These are phyloP conservation scores for Stylophora pistillata DNA, from an alignment of 64 coral and sea anemone species.

Conservation along the genomic window DNA sequence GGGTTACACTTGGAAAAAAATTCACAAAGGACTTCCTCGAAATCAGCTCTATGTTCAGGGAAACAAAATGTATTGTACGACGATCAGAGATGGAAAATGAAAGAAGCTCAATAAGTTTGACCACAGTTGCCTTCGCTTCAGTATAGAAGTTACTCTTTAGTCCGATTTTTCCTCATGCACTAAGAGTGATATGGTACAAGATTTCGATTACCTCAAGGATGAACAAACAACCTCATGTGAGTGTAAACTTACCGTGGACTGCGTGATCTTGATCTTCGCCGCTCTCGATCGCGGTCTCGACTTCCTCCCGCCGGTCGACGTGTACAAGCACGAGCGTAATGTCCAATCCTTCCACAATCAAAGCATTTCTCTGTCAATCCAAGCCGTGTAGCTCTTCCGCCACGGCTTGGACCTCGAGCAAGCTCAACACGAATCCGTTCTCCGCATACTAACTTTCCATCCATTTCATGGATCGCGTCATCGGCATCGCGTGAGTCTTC, in stretches of 20 bases:
- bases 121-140: too few species aligned
- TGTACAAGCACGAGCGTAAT: slow-evolving; percentile 90
- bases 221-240: not conserved
- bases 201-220: not conserved
- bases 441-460: slow-evolving; percentile 78
- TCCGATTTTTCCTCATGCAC: too few species aligned
- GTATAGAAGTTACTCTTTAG: too few species aligned
- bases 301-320: not conserved
- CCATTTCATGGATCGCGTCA: slow-evolving; percentile 72
- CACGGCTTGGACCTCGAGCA: slow-evolving; percentile 88
- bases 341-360: slow-evolving; percentile 91
- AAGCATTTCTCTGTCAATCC: slow-evolving; percentile 91
- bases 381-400: slow-evolving; percentile 75
- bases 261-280: not conserved
- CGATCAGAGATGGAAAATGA: too few species aligned
- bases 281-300: slow-evolving; percentile 39
- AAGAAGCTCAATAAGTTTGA: too few species aligned
- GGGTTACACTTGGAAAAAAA: too few species aligned
- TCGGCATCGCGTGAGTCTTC: slow-evolving; percentile 96
- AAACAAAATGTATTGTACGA: too few species aligned
- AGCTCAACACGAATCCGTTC: slow-evolving; percentile 85
- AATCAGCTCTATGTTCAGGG: too few species aligned
- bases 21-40: too few species aligned
- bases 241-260: slow-evolving; percentile 18
- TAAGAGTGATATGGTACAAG: too few species aligned